Evolutionary conservation across 2,888 invertebrate species (phyloP).

Genomic region (Hylaea fasciaria): DNA sequence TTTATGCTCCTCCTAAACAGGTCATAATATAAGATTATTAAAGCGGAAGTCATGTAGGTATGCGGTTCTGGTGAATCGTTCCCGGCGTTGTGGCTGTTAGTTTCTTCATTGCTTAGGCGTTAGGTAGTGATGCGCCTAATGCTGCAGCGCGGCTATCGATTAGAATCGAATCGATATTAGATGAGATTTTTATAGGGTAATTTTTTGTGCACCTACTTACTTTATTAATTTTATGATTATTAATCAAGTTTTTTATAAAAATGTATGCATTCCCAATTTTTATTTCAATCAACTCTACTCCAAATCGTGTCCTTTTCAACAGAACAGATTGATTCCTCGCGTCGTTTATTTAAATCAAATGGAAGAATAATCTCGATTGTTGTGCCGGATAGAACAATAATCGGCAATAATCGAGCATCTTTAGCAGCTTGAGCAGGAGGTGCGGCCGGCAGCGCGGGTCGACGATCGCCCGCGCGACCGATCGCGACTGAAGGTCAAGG

Average conservation of each 20-base stretch:
- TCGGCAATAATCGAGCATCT: constrained; percentile 51
- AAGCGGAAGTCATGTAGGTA: constrained; percentile 48
- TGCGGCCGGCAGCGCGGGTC: constrained; percentile 60
- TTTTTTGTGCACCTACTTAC: not conserved
- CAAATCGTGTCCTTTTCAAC: not conserved
- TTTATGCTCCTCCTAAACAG: not conserved
- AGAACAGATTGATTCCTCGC: not conserved
- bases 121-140: constrained; percentile 27
- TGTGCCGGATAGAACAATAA: constrained; percentile 42
- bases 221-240: not conserved
- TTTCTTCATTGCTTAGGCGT: constrained; percentile 12
- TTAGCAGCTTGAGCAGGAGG: constrained; percentile 49
- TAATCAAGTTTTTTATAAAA: no score
- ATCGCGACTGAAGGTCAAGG: constrained; percentile 82
- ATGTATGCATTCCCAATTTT: no score
- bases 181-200: not conserved
- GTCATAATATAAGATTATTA: constrained; percentile 33
- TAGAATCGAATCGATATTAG: constrained; percentile 3
- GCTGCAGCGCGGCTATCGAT: constrained; percentile 9
- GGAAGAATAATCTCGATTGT: constrained; percentile 32
- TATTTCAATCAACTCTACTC: no score
- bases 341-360: constrained; percentile 24
- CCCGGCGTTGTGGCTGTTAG: constrained; percentile 14
- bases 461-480: constrained; percentile 78
- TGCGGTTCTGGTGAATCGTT: constrained; percentile 36